Evolutionary conservation across 1,140 invertebrate genomes (phyloP).

Genomic region (Choristoneura fumiferana): DNA sequence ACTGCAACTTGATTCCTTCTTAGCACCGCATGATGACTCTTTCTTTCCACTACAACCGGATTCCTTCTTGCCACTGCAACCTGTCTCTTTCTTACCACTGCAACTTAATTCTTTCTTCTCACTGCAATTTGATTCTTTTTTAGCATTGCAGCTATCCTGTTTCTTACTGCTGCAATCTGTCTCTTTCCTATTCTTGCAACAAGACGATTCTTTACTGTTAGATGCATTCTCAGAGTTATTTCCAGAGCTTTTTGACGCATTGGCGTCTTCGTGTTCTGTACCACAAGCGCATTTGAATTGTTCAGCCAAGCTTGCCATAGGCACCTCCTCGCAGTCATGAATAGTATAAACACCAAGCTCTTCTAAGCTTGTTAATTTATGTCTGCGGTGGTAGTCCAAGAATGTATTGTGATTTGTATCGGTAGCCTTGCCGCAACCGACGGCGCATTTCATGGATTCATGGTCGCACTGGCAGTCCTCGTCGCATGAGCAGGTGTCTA

Average conservation of each 20-base stretch:
- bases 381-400: slow-evolving; percentile 68
- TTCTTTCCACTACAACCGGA: background rate
- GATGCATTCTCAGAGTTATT: background rate
- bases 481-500: slow-evolving; percentile 65
- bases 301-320: background rate
- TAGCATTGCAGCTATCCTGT: background rate
- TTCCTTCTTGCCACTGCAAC: background rate
- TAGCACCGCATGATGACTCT: background rate
- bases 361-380: slow-evolving; percentile 67
- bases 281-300: background rate
- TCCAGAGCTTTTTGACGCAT: no score
- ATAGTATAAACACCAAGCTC: slow-evolving; percentile 66
- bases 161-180: background rate
- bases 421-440: slow-evolving; percentile 61
- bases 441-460: slow-evolving; percentile 68
- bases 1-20: slow-evolving; percentile 13
- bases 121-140: background rate
- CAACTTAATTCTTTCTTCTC: background rate
- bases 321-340: slow-evolving; percentile 51
- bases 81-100: background rate
- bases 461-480: slow-evolving; percentile 72
- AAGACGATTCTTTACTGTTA: background rate
- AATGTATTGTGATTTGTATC: slow-evolving; percentile 68
- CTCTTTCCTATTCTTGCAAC: background rate
- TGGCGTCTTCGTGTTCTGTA: no score